A percentile compares a stretch with the other conserved stretches of the same genome.
phyloP scores from a whole-genome alignment of 2,888 invertebrate genomes.

The Calameuta idolon region DNA sequence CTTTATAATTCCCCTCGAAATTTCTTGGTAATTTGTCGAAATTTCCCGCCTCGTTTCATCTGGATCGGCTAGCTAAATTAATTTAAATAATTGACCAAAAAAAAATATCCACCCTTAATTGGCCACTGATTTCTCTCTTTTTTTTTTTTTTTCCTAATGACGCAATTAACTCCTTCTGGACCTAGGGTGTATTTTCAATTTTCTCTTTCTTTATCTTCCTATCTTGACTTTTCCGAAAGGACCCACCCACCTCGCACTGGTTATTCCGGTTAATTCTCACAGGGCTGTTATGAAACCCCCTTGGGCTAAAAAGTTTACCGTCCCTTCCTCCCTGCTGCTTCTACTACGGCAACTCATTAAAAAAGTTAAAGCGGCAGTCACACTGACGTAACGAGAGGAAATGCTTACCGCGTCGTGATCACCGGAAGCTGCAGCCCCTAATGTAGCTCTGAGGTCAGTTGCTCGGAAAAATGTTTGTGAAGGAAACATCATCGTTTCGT shows the following conservation, averaged over 20 bases:
- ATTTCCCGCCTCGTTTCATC: background rate
- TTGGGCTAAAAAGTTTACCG: too few species aligned
- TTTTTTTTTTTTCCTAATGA: background rate
- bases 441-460: too few species aligned
- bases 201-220: background rate
- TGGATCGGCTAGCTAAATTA: background rate
- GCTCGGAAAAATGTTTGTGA: too few species aligned
- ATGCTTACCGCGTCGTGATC: background rate
- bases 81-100: background rate
- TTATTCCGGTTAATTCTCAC: too few species aligned
- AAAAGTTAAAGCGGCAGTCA: conserved; percentile 12
- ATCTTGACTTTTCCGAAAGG: background rate
- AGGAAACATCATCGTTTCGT: too few species aligned
- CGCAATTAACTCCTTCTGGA: background rate
- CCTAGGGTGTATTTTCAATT: background rate
- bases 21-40: background rate
- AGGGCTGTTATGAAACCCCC: too few species aligned
- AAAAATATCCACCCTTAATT: background rate
- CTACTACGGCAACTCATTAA: conserved; percentile 21
- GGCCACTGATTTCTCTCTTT: background rate
- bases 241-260: too few species aligned
- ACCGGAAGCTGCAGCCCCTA: background rate
- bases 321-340: too few species aligned
- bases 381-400: background rate
- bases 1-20: background rate